Evolutionary conservation across 2,888 invertebrate genomes (phyloP).

Genomic region (Pterostichus niger): DNA sequence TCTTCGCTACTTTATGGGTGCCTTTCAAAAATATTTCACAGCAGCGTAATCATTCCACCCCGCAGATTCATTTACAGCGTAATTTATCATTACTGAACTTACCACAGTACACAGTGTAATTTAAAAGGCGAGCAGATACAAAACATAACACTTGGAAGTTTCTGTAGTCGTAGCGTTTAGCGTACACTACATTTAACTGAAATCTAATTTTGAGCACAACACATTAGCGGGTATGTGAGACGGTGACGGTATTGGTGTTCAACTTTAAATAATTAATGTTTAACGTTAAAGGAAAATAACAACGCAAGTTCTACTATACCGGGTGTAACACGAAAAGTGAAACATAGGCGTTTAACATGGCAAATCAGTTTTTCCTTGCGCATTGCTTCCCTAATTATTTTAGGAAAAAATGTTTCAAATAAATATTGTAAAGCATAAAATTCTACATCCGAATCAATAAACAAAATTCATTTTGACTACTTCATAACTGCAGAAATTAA

Average conservation of each 20-base stretch:
- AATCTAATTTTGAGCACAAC: conserved; percentile 19
- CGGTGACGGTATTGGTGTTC: neutral
- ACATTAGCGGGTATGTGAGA: conserved; percentile 26
- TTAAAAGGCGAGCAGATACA: conserved; percentile 2
- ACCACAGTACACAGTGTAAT: neutral
- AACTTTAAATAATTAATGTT: conserved; percentile 41
- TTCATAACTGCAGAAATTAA: too few relatives aligned
- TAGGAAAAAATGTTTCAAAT: too few relatives aligned
- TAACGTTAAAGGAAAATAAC: conserved; percentile 26
- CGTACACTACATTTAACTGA: conserved; percentile 41
- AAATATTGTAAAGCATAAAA: too few relatives aligned
- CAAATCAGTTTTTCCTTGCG: too few relatives aligned
- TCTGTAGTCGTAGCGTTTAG: neutral
- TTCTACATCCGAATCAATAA: too few relatives aligned
- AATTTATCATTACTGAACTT: conserved; percentile 43
- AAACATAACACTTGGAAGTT: conserved; percentile 17
- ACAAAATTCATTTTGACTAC: too few relatives aligned
- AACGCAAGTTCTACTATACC: conserved; percentile 25
- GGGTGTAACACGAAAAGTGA: too few relatives aligned
- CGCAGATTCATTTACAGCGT: conserved; percentile 24
- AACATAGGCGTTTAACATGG: too few relatives aligned
- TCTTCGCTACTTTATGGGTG: neutral
- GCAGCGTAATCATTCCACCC: conserved; percentile 22
- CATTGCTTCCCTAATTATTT: too few relatives aligned
- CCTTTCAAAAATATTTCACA: conserved; percentile 23